A percentile compares a stretch with the other conserved stretches of the same genome.
Evolutionary conservation across 2,888 invertebrate species (phyloP).

Genomic region (Eupithecia subumbrata): DNA sequence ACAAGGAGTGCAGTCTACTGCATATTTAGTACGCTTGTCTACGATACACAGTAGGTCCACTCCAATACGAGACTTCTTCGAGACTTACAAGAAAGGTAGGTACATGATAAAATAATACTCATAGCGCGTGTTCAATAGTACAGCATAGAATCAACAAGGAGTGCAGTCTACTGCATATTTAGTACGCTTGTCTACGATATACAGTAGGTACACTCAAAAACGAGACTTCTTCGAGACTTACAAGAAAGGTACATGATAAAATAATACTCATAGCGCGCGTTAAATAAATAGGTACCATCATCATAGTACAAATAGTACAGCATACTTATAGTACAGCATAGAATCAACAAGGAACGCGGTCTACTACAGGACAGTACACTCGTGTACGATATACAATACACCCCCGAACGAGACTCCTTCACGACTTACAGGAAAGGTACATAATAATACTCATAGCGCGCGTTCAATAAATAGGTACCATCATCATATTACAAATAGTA

Average conservation of each 20-base stretch:
- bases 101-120: background rate
- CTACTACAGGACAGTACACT: constrained; percentile 64
- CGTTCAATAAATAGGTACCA: too few species aligned
- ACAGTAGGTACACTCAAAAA: constrained; percentile 84
- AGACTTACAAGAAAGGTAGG: constrained; percentile 94
- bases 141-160: constrained; percentile 79
- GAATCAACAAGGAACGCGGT: background rate
- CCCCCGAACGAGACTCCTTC: constrained; percentile 93
- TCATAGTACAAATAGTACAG: too few species aligned
- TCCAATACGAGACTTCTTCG: constrained; percentile 94
- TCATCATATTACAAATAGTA: too few species aligned
- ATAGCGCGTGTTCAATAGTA: too few species aligned
- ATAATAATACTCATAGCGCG: background rate
- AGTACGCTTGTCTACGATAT: constrained; percentile 65
- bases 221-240: constrained; percentile 96
- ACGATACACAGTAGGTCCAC: constrained; percentile 67
- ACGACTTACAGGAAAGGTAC: constrained; percentile 95
- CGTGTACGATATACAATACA: constrained; percentile 18
- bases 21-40: constrained; percentile 64
- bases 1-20: background rate
- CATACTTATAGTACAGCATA: background rate
- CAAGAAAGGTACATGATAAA: constrained; percentile 88
- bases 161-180: background rate
- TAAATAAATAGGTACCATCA: too few species aligned
- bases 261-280: background rate